Conservation (phyloP, 1,140 invertebrate species). For the Anagrus nilaparvatae region DNA sequence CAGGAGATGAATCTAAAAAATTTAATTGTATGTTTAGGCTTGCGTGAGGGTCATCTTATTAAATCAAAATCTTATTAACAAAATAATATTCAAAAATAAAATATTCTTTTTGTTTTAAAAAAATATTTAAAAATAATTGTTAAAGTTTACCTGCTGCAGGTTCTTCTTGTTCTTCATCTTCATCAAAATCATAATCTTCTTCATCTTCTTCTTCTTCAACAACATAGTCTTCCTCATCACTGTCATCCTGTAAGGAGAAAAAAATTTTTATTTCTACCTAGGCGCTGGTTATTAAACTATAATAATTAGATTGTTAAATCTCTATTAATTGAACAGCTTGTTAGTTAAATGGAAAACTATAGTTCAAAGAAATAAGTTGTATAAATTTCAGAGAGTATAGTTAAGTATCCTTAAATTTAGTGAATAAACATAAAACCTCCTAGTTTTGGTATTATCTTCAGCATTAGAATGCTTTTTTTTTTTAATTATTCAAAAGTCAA, state of each 20-base stretch:
- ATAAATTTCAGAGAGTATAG: too few relatives aligned
- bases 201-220: conserved; percentile 52
- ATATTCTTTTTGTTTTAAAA: neutral
- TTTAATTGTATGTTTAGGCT: conserved; percentile 12
- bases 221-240: conserved; percentile 52
- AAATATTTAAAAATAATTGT: neutral
- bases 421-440: too few relatives aligned
- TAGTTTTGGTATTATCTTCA: too few relatives aligned
- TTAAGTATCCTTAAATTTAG: too few relatives aligned
- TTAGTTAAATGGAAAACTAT: too few relatives aligned
- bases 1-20: conserved; percentile 41
- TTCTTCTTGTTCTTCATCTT: conserved; percentile 44
- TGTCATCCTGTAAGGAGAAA: conserved; percentile 49
- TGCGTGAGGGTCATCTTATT: neutral
- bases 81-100: neutral
- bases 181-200: conserved; percentile 46
- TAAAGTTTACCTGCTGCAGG: neutral
- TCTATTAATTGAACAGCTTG: too few relatives aligned
- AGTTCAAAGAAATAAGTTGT: too few relatives aligned
- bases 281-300: too few relatives aligned
- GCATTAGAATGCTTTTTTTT: too few relatives aligned
- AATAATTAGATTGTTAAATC: too few relatives aligned
- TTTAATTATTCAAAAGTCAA: too few relatives aligned
- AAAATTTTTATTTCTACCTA: too few relatives aligned
- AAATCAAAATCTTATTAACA: neutral